Base-by-base conservation (phyloP, 1,140 invertebrate species). In the Trachymyrmex septentrionalis region DNA sequence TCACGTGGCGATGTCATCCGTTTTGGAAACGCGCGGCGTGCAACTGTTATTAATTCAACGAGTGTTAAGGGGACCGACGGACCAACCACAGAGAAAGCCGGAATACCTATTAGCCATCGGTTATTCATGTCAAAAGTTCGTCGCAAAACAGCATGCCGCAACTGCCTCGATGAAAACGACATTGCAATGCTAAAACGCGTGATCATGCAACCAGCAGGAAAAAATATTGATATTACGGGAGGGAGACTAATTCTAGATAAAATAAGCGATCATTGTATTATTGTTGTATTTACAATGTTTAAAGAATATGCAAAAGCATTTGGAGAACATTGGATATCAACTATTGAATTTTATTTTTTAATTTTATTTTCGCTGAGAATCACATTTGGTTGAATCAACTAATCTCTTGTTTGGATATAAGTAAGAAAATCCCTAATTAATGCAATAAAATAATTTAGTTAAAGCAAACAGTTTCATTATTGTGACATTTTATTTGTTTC, bases 1-100 rank as follows among this genome's bases (percentile, higher is more conserved):
- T 71, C 50, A n/a, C n/a, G 66, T 14, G 66, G 59, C 59, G 12
- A 61, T 69, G 55, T 81, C 87, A 50, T 21, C 27, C 69, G 76
- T 87, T 87, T 89, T 66, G 64, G 89, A 87, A 84, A 86, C 67
- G 63, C 61, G 69, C 63, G 38, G 53, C 7, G 48, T 61, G 44
- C 66, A 61, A 86, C 64, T 85, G 89, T 92, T 92, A 92, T 86
- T 92, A 90, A 92, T 92, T 92, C 91, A 92, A 80, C 75, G 38
- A 64, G 30, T 85, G 55, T 69, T 90, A 88, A 88, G 90, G 86
- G 81, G 67, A 80, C 77, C 57, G 55, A 63, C 73, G 76, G 85
- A 57, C 64, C 81, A 64, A 64, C 89, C 84, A 71, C 87, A 80
- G 61, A 85, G 78, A 87, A 76, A 75, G 24, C 27, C 38, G 67